Conservation (phyloP, 2,797 vertebrate species). For the Parauchenoglanis ngamensis region DNA sequence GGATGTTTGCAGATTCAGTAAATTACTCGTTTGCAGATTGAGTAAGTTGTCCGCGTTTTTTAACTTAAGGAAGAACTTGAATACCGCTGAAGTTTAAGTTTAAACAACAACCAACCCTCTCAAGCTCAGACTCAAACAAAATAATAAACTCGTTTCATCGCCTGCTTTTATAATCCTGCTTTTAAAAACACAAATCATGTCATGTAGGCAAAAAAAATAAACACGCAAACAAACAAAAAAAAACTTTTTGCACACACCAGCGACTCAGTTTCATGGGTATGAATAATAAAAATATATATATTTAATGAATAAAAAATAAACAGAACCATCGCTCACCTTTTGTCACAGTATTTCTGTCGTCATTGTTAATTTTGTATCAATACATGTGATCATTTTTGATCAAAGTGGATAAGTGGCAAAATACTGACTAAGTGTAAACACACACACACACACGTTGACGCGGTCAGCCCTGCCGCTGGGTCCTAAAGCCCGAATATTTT, state of each 20-base stretch:
- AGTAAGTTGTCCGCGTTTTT: neutral
- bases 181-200: no score
- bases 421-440: constrained; percentile 55
- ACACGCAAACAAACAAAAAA: neutral
- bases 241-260: neutral
- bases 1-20: neutral
- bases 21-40: neutral
- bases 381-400: constrained; percentile 43
- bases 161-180: neutral
- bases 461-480: constrained; percentile 17
- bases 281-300: neutral
- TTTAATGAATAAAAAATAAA: neutral
- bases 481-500: constrained; percentile 14
- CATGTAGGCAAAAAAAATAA: neutral
- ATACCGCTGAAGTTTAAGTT: neutral
- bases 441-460: constrained; percentile 1
- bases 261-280: neutral
- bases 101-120: neutral
- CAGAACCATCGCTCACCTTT: constrained; percentile 44
- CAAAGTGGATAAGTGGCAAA: constrained; percentile 43
- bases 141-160: neutral
- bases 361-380: constrained; percentile 35
- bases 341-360: constrained; percentile 54
- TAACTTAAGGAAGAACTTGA: neutral
- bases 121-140: neutral